These are phyloP conservation scores for Neotragus pygmaeus DNA, from an alignment of 2,113 vertebrate genomes.

Conservation along the genomic window DNA sequence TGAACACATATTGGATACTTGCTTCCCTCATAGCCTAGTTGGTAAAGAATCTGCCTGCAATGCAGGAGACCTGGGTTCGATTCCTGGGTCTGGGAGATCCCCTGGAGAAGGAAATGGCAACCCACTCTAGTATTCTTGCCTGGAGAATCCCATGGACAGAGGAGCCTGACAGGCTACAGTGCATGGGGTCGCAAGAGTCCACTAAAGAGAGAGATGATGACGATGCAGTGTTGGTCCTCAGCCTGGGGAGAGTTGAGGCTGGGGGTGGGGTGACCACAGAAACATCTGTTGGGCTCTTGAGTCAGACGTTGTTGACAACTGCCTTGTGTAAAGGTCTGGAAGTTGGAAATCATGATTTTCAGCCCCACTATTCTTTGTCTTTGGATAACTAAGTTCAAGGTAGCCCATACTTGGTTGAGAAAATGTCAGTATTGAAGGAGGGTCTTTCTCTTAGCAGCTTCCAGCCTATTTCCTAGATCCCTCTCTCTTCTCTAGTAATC, in stretches of 20 bases:
- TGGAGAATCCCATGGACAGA: background rate
- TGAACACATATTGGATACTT: background rate
- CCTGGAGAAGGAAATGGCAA: background rate
- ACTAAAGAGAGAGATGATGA: background rate
- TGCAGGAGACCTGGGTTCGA: fast-evolving
- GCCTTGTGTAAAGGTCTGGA: background rate
- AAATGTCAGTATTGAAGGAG: background rate
- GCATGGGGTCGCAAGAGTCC: background rate
- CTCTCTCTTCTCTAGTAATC: background rate
- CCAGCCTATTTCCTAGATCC: background rate
- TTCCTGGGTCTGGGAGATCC: background rate
- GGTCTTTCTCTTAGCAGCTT: background rate
- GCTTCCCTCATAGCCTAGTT: background rate
- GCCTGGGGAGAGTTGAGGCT: background rate
- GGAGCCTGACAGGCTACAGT: background rate
- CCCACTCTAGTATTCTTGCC: background rate
- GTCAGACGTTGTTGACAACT: background rate
- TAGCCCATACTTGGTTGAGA: background rate
- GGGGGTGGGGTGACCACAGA: fast-evolving
- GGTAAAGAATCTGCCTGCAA: background rate
- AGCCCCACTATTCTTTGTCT: background rate
- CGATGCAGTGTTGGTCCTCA: fast-evolving
- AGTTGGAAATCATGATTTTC: background rate
- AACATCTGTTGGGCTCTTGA: background rate
- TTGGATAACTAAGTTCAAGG: background rate